Base-by-base conservation (phyloP, 2,113 vertebrate species). In the Emydocephalus ijimae region DNA sequence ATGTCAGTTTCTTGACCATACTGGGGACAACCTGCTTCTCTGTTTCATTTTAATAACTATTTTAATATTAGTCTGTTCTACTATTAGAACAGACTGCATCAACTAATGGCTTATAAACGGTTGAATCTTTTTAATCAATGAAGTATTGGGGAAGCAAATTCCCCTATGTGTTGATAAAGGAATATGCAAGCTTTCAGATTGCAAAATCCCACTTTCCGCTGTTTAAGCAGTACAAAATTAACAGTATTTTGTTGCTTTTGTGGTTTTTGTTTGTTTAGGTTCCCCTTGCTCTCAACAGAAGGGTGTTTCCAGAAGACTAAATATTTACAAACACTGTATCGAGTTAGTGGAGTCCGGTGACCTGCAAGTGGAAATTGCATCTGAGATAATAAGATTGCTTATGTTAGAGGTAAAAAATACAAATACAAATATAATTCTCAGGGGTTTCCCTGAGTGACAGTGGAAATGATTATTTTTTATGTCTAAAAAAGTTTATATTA, bases 261-360 rank as follows among this genome's bases (percentile, higher is more conserved):
- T 59, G 23, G 5, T 59, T 7, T 24, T 3, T 10, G 23, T 85
- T 3, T 1, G 8, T 64, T 88, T 94, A 99, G 99, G 98, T 52
- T 99, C 98, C 7, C 98, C 98, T 0, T 97, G 98, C 69, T 97
- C 94, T 88, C 97, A 97, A 87, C 95, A 88, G 23, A 97, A 97
- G 1, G 98, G 98, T 3, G 97, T 98, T 34, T 96, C 96, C 54
- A 97, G 98, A 90, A 98, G 98, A 90, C 96, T 98, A 54, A 97
- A 98, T 21, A 91, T 99, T 64, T 99, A 99, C 95, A 98, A 98
- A 87, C 98, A 98, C 95, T 99, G 98, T 29, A 88, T 99, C 93
- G 98, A 97, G 0, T 96, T 99, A 4, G 98, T 99, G 95, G 99
- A 99, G 93, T 99, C 99, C 0, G 98, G 99, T 43, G 98, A 99